phyloP scores from a whole-genome alignment of 2,797 vertebrate species.

The Notolepis coatsorum region DNA sequence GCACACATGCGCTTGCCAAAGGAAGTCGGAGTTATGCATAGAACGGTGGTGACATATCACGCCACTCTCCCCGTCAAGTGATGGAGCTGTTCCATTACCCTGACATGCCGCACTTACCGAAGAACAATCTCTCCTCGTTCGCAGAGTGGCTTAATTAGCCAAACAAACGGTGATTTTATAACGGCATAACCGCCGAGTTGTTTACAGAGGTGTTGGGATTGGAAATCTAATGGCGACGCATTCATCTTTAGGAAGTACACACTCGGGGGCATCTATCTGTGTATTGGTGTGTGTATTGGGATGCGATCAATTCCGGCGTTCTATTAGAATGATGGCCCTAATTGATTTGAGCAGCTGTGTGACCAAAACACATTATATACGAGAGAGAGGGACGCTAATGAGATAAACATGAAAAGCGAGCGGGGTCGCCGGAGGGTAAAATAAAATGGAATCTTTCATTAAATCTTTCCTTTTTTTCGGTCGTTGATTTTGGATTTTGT shows the following conservation, averaged over 20 bases:
- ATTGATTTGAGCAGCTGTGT: conserved; percentile 37
- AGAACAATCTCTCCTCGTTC: conserved; percentile 47
- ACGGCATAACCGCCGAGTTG: conserved; percentile 18
- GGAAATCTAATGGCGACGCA: conserved; percentile 7
- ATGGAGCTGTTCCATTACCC: conserved; percentile 45
- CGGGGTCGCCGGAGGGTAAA: background rate
- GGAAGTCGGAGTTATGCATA: conserved; percentile 22
- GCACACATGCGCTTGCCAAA: too few species aligned
- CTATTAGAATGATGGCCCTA: conserved; percentile 24
- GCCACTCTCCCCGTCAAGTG: conserved; percentile 10
- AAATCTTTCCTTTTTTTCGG: too few species aligned
- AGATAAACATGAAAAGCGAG: conserved; percentile 20
- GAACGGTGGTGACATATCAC: conserved; percentile 1
- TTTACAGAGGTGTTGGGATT: conserved; percentile 12
- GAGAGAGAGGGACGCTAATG: background rate
- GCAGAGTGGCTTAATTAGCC: conserved; percentile 28
- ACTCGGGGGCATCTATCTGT: conserved; percentile 18
- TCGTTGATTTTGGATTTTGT: too few species aligned
- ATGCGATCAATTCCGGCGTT: conserved; percentile 12
- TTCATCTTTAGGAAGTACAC: conserved; percentile 13
- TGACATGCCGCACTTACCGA: conserved; percentile 21
- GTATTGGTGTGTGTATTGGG: conserved; percentile 18
- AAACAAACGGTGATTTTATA: conserved; percentile 37
- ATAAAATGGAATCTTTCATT: background rate
- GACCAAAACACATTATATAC: conserved; percentile 17